A percentile compares a stretch with the other conserved stretches of the same genome.
These are phyloP conservation scores for Periophthalmus magnuspinnatus DNA, from an alignment of 2,797 vertebrate genomes.

Conservation along the genomic window DNA sequence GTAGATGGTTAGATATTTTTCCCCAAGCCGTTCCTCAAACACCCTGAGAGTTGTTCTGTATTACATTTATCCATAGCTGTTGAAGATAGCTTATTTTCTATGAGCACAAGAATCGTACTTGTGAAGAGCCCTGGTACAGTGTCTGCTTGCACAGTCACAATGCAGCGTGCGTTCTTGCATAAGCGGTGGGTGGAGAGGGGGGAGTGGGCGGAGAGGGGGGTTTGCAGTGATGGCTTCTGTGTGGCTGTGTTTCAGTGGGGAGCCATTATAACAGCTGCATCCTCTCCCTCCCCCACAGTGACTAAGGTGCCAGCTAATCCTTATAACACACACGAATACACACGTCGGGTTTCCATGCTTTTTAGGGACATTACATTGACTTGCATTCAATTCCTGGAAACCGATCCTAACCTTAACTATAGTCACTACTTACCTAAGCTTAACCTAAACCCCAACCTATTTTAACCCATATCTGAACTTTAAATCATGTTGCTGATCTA, in stretches of 20 bases:
- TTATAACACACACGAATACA: slow-evolving; percentile 34
- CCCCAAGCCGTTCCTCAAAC: no score
- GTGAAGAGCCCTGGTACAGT: slow-evolving; percentile 21
- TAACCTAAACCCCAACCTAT: no score
- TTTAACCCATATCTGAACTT: no score
- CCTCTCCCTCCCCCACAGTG: slow-evolving; percentile 59
- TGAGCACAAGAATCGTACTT: slow-evolving; percentile 20
- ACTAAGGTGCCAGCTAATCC: slow-evolving; percentile 59
- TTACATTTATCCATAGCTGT: no score
- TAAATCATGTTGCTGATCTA: no score
- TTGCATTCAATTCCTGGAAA: no score
- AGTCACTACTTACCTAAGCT: no score
- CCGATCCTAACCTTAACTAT: no score
- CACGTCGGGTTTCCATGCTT: no score
- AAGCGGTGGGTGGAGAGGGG: slow-evolving; percentile 73
- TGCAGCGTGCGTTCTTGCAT: slow-evolving; percentile 62
- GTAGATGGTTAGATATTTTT: no score
- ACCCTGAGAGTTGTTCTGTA: no score
- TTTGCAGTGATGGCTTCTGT: slow-evolving; percentile 50
- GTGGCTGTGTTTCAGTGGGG: slow-evolving; percentile 57
- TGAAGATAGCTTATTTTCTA: slow-evolving; percentile 7
- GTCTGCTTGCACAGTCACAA: slow-evolving; percentile 30
- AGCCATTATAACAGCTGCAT: slow-evolving; percentile 65
- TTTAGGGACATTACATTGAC: no score
- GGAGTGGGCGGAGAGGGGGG: not conserved